Conservation (phyloP, 64 coral and sea anemone species). For the Pocillopora verrucosa region DNA sequence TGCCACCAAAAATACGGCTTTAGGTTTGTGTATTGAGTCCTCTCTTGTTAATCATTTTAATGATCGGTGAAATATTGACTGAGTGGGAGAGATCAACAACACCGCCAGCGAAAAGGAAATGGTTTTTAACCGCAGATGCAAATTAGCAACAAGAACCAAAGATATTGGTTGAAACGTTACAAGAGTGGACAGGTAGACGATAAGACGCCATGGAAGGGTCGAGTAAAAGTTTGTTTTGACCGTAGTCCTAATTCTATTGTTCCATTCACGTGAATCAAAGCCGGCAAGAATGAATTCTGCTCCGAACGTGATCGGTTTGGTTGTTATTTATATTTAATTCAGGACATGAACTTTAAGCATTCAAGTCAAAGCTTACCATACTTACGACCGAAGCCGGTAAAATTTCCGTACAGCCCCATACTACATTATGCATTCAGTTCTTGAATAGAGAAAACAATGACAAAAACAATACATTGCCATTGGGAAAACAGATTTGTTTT, state of each 20-base stretch:
- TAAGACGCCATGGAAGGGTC: neutral
- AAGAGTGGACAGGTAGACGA: neutral
- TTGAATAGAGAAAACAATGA: no score
- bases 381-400: no score
- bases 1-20: neutral
- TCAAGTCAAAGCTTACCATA: no score
- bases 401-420: no score
- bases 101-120: conserved; percentile 13
- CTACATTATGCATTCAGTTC: no score
- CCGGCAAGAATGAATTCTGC: neutral
- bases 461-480: no score
- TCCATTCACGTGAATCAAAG: neutral
- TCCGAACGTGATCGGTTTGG: neutral
- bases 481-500: no score
- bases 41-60: conserved; percentile 11
- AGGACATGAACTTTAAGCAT: no score
- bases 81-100: neutral
- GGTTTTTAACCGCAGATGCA: neutral
- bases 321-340: neutral
- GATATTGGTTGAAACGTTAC: conserved; percentile 3
- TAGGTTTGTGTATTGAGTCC: neutral
- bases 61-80: conserved; percentile 21
- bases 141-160: neutral
- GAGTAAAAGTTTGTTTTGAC: neutral
- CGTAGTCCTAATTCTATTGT: neutral